Conservation (phyloP, 2,888 invertebrate species). For the Oxytorus armatus region DNA sequence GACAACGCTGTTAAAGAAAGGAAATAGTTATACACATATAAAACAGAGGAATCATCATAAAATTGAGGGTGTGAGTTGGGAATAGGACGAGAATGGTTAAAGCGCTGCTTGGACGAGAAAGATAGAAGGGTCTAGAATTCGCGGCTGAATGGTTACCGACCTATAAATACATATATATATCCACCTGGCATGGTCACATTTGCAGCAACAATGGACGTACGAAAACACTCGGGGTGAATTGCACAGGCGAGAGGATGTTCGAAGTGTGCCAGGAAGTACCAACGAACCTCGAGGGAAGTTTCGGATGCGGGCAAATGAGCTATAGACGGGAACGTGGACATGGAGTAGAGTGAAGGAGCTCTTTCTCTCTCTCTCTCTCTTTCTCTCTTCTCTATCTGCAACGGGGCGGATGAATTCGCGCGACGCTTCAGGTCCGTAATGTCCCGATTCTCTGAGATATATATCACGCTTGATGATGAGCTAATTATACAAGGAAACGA, state of each 20-base stretch:
- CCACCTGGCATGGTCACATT: slow-evolving; percentile 42
- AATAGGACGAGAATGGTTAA: slow-evolving; percentile 36
- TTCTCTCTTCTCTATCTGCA: too few species aligned
- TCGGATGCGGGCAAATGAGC: slow-evolving; percentile 47
- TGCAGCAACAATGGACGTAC: slow-evolving; percentile 24
- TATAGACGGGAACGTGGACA: background rate
- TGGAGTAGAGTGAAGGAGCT: slow-evolving; percentile 7
- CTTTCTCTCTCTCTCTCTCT: too few species aligned
- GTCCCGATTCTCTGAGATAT: too few species aligned
- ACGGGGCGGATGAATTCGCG: too few species aligned
- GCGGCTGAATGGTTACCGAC: slow-evolving; percentile 45
- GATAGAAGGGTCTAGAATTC: slow-evolving; percentile 47
- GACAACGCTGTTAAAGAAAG: slow-evolving; percentile 19
- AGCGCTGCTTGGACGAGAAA: slow-evolving; percentile 36
- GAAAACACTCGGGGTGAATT: slow-evolving; percentile 19
- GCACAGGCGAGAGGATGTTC: slow-evolving; percentile 30
- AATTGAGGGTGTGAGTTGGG: slow-evolving; percentile 9
- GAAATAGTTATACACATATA: slow-evolving; percentile 20
- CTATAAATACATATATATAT: slow-evolving; percentile 9
- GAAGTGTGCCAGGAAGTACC: slow-evolving; percentile 46
- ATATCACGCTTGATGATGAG: too few species aligned
- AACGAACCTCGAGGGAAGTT: slow-evolving; percentile 45
- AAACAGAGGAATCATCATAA: background rate
- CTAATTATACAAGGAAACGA: too few species aligned
- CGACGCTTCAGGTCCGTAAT: too few species aligned